Conservation (phyloP, 2,113 vertebrate genomes). For the Sterrhoptilus dennistouni region DNA sequence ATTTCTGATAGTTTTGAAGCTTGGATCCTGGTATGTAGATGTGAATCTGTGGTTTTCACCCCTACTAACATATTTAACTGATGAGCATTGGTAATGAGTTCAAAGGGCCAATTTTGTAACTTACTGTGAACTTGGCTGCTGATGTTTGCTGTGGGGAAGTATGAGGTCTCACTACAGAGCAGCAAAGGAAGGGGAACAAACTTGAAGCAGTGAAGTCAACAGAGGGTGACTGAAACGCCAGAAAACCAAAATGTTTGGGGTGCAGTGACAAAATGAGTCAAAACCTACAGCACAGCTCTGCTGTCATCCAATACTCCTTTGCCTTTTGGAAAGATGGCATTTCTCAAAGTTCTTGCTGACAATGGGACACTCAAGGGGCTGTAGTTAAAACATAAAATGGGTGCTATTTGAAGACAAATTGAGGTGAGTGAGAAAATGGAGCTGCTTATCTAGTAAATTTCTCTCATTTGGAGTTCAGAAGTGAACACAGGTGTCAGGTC, state of each 20-base stretch:
- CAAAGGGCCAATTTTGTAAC: background rate
- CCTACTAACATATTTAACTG: background rate
- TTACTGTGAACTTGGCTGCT: background rate
- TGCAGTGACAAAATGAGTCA: background rate
- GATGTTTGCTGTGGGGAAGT: background rate
- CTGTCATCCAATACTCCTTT: background rate
- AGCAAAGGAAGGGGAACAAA: background rate
- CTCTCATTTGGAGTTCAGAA: background rate
- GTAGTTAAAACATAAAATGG: background rate
- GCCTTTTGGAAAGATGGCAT: background rate
- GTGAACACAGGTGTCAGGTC: background rate
- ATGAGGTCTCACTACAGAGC: background rate
- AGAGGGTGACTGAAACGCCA: background rate
- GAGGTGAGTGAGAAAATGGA: background rate
- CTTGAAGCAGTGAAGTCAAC: background rate
- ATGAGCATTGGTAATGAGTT: background rate
- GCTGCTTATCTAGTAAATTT: background rate
- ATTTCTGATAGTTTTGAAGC: background rate
- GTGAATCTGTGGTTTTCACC: background rate
- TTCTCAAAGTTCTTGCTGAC: background rate
- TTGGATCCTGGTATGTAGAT: background rate
- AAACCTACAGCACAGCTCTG: background rate
- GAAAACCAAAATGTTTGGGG: background rate
- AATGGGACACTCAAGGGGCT: background rate
- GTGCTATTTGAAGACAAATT: background rate